Evolutionary conservation across 1,140 invertebrate genomes (phyloP).

Genomic region (Drosophila ercepeae): DNA sequence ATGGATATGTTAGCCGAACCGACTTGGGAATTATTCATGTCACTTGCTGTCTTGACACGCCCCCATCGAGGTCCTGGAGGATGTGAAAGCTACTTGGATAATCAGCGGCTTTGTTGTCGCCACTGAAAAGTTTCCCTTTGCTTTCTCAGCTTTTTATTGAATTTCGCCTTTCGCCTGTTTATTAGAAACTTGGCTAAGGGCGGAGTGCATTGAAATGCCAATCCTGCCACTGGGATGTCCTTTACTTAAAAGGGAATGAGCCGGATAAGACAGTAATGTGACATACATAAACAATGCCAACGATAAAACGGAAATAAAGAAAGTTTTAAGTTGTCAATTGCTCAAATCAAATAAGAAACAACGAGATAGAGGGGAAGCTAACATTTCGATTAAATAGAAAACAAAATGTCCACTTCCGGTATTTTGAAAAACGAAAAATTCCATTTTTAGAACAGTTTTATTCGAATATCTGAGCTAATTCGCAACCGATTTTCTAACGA

Average conservation of each 20-base stretch:
- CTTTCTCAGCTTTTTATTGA: conserved; percentile 42
- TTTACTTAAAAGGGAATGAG: conserved; percentile 4
- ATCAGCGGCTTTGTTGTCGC: conserved; percentile 54
- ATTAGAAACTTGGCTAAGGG: conserved; percentile 32
- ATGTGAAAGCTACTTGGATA: conserved; percentile 41
- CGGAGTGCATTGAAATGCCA: conserved; percentile 42
- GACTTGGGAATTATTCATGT: conserved; percentile 59
- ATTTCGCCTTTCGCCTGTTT: conserved; percentile 54
- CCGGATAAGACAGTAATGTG: conserved; percentile 38
- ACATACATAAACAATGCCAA: conserved; percentile 48
- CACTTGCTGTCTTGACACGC: conserved; percentile 47
- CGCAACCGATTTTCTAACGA: too few relatives aligned
- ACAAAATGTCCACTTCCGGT: too few relatives aligned
- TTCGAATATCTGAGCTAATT: too few relatives aligned
- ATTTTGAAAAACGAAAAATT: too few relatives aligned
- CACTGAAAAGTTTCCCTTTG: conserved; percentile 46
- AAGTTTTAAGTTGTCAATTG: conserved; percentile 47
- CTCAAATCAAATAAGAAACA: conserved; percentile 25
- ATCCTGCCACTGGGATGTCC: conserved; percentile 8
- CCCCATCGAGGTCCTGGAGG: conserved; percentile 3
- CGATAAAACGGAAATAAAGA: conserved; percentile 33
- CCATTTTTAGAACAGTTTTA: too few relatives aligned
- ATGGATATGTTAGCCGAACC: conserved; percentile 50
- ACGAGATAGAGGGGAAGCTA: too few relatives aligned
- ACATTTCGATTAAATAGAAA: too few relatives aligned